Percentiles rank a stretch among this genome's conserved stretches.
Evolutionary conservation across 2,113 vertebrate genomes (phyloP).

Genomic region (Gallinago media): DNA sequence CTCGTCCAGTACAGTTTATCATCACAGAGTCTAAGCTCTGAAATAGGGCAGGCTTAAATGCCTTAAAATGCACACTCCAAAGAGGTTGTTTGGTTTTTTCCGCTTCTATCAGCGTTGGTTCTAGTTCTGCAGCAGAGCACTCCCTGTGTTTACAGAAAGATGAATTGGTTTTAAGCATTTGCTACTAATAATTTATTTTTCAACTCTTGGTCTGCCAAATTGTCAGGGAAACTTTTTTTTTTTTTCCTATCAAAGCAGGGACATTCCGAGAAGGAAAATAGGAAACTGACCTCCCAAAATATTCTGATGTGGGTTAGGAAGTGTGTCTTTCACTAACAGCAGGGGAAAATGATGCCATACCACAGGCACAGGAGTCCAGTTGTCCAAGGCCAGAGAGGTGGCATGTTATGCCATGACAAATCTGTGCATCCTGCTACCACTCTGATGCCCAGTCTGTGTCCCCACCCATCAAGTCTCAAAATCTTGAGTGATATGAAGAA

Average conservation of each 20-base stretch:
- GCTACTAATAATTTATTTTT: background rate
- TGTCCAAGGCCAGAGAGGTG: background rate
- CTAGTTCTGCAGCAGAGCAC: background rate
- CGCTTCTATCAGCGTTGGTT: background rate
- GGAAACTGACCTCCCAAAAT: background rate
- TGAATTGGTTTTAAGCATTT: background rate
- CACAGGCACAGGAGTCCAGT: background rate
- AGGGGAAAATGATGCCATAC: background rate
- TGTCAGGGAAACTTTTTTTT: background rate
- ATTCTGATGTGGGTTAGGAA: background rate
- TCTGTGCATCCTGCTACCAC: background rate
- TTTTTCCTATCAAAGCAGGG: background rate
- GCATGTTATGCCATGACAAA: rapidly evolving
- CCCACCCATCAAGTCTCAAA: background rate
- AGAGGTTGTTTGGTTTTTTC: background rate
- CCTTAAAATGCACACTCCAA: background rate
- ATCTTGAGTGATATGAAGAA: background rate
- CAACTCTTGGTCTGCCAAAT: background rate
- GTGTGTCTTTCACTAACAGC: rapidly evolving
- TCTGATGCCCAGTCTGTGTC: background rate
- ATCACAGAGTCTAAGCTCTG: background rate
- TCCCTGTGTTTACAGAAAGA: background rate
- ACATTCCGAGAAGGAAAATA: background rate
- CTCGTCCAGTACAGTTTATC: background rate
- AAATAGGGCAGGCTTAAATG: background rate